Evolutionary conservation across 2,113 vertebrate genomes (phyloP).

Genomic region (Heteronetta atricapilla): DNA sequence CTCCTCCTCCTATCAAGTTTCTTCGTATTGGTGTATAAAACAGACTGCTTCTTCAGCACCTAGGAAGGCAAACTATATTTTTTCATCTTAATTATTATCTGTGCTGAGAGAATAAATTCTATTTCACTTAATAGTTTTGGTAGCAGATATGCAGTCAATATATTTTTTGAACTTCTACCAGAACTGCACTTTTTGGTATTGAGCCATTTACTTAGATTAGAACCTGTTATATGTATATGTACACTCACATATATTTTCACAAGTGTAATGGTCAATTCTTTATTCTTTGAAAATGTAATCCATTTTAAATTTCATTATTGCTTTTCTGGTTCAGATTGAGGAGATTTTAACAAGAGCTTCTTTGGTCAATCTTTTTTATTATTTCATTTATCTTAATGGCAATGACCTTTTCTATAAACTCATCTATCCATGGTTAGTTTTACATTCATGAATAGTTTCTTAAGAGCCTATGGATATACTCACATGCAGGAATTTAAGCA

Average conservation of each 20-base stretch:
- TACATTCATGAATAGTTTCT: neutral
- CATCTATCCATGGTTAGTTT: neutral
- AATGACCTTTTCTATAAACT: neutral
- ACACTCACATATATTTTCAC: neutral
- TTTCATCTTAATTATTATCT: neutral
- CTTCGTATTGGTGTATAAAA: slow-evolving; percentile 33
- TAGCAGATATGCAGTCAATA: neutral
- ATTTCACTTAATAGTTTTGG: neutral
- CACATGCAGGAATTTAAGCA: neutral
- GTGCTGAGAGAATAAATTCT: neutral
- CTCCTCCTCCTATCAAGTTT: slow-evolving; percentile 33
- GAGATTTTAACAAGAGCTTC: neutral
- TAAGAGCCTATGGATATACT: neutral
- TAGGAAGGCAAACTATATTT: neutral
- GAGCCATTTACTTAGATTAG: neutral
- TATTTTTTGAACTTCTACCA: neutral
- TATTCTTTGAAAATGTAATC: neutral
- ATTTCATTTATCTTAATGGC: neutral
- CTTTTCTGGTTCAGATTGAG: neutral
- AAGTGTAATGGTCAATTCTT: neutral
- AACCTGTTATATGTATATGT: neutral
- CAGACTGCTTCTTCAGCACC: slow-evolving; percentile 24
- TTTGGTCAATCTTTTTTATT: neutral
- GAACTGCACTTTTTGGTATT: neutral
- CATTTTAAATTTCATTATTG: neutral